Evolutionary conservation across 2,888 invertebrate species (phyloP), one percentile per base, ranked within the genome.

Genomic region (Microdon myrmicae): DNA sequence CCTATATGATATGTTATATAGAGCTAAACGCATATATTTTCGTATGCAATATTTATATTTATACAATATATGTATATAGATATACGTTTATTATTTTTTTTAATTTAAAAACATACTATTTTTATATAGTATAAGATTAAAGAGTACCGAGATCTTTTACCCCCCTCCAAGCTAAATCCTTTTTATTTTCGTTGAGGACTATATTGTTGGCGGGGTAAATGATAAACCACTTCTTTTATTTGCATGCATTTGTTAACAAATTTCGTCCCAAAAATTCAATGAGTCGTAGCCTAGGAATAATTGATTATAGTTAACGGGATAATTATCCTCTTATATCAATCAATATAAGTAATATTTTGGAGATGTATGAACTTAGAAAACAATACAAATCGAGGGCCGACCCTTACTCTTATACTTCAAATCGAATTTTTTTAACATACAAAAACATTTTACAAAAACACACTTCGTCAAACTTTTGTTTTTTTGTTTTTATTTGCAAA

Each of bases 21-120:
- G 43, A 64, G 58, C 64, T 64, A 71, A 72, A 74, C 73, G 75
- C 75, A 76, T 77, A 75, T 75, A 73, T 76, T 76, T 76, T 76
- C 73, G 74, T 77, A 75, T 75, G 75, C 75, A 73, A 72, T 66
- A 68, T 66, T 69, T 69, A 73, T 73, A 68, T 70, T 68, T 71
- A 72, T 70, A 73, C 35, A 12, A 41, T 35, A 51, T 22, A 26
- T 39, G 16, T 35, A 37, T 37, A 25, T 23, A 41, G 23, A 43
- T 58, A 54, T 51, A 66, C 56, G 56, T 54, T 55, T 51, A 68
- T 55, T 67, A 56, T 64, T 54, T 66, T 54, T 64, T 60, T 69
- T 70, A 69, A 67, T 69, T 68, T 64, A 58, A 58, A 64, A 64
- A 64, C 64, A 64, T 64, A 58, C 64, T 64, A 64, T 64, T 64